A percentile compares a stretch with the other conserved stretches of the same genome.
These are phyloP conservation scores for Achatina immaculata DNA, from an alignment of 1,140 invertebrate genomes.

Conservation along the genomic window DNA sequence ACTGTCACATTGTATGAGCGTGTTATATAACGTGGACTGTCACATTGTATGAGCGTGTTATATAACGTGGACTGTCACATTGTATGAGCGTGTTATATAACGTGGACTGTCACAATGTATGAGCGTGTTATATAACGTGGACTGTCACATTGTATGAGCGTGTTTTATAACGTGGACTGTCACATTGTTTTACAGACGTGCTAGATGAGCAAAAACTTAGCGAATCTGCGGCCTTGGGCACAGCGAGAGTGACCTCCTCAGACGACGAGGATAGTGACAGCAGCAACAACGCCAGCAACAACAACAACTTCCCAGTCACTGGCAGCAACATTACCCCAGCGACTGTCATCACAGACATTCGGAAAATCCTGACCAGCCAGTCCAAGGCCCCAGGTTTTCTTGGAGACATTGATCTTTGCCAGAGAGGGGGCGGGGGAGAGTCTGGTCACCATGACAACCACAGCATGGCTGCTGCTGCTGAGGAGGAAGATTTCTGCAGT, in stretches of 20 bases:
- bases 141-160: no score
- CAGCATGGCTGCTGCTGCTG: not conserved
- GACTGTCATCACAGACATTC: not conserved
- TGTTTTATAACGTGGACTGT: no score
- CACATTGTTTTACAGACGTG: no score
- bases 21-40: no score
- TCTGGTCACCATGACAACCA: constrained; percentile 30
- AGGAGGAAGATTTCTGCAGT: not conserved
- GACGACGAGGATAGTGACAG: constrained; percentile 21
- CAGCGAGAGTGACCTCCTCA: constrained; percentile 19
- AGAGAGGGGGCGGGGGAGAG: not conserved
- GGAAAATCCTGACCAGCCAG: not conserved
- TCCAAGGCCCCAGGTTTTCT: not conserved
- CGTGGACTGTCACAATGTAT: no score
- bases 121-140: no score
- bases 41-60: no score
- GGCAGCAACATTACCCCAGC: not conserved
- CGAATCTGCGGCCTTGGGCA: constrained; percentile 29
- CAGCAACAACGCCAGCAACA: constrained; percentile 4
- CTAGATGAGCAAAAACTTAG: constrained; percentile 34
- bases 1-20: no score
- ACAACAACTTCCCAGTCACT: not conserved
- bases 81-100: no score
- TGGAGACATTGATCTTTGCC: not conserved
- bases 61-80: no score